Conservation (phyloP, 2,888 invertebrate genomes). For the Drosophila emarginata region DNA sequence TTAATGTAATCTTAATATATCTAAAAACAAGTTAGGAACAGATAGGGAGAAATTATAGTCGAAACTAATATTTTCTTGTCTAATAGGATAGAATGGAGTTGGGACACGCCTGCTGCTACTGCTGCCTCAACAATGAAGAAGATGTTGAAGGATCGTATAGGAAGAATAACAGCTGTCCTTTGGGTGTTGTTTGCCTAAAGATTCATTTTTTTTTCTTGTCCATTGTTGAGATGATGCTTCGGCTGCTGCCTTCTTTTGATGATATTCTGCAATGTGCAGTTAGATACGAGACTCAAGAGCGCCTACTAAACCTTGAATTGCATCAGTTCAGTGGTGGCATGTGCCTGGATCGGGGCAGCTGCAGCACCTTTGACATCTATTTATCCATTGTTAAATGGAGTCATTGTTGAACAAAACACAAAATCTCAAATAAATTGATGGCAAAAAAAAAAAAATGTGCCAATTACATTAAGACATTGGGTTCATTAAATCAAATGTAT, state of each 20-base stretch:
- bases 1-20: too few relatives aligned
- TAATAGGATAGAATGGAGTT: not conserved
- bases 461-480: not conserved
- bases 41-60: not conserved
- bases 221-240: not conserved
- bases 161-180: constrained; percentile 68
- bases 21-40: too few relatives aligned
- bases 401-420: constrained; percentile 6
- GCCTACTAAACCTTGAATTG: constrained; percentile 1
- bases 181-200: constrained; percentile 21
- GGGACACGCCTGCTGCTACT: constrained; percentile 17
- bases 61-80: not conserved
- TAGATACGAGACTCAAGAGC: not conserved
- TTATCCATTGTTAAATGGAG: not conserved
- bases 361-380: constrained; percentile 8
- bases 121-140: constrained; percentile 49
- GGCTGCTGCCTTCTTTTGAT: not conserved
- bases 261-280: not conserved
- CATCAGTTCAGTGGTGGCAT: constrained; percentile 2
- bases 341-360: constrained; percentile 1
- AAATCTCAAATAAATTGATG: constrained; percentile 5
- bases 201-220: constrained; percentile 1
- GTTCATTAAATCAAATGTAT: not conserved
- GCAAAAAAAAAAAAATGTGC: not conserved
- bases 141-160: constrained; percentile 49